A percentile compares a stretch with the other conserved stretches of the same genome.
phyloP scores from a whole-genome alignment of 1,140 invertebrate species.

The Harlomillsia oculata region DNA sequence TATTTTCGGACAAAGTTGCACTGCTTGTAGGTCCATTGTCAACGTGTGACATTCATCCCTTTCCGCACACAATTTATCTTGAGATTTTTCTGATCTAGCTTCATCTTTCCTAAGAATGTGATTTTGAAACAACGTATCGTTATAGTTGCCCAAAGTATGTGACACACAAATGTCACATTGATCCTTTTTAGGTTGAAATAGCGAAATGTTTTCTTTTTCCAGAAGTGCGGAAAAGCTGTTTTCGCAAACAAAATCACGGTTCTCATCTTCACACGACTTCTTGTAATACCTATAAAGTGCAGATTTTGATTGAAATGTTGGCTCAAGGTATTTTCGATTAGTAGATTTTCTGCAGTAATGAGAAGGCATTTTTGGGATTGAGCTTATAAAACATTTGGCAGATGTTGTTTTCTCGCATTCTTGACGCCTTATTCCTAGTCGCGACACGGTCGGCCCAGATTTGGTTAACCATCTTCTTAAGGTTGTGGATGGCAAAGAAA shows the following conservation, averaged over 20 bases:
- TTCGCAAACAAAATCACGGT: background rate
- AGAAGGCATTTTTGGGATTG: slow-evolving; percentile 21
- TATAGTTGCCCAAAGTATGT: background rate
- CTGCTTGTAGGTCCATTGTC: background rate
- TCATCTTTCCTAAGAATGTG: background rate
- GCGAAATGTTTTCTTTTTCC: background rate
- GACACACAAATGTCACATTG: slow-evolving; percentile 1
- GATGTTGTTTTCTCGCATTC: background rate
- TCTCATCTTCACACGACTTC: background rate
- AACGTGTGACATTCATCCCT: background rate
- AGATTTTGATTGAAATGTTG: background rate
- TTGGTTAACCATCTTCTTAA: background rate
- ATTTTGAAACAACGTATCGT: background rate
- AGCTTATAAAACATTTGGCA: slow-evolving; percentile 14
- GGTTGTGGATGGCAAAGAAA: background rate
- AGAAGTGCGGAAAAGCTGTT: background rate
- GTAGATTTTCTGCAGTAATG: slow-evolving; percentile 25
- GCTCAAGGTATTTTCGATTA: slow-evolving; percentile 20
- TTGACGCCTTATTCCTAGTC: background rate
- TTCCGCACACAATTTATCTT: background rate
- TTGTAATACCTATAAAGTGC: background rate
- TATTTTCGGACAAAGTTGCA: slow-evolving; percentile 31
- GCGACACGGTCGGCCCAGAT: background rate
- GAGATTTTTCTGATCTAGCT: background rate
- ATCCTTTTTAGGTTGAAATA: slow-evolving; percentile 5